Evolutionary conservation across 2,888 invertebrate species (phyloP).

Genomic region (Leptopterna dolabrata): DNA sequence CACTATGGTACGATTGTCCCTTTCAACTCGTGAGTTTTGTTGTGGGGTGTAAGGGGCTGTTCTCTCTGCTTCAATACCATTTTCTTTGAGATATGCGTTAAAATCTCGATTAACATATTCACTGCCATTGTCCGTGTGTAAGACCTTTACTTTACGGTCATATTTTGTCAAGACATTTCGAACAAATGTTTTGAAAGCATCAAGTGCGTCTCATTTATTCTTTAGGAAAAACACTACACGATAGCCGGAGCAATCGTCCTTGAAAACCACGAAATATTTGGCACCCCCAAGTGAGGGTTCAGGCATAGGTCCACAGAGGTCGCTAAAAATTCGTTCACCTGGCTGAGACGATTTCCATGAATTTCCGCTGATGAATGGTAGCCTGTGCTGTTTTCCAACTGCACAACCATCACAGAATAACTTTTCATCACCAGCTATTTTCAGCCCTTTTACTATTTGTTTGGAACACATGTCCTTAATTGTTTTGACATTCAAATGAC

Average conservation of each 20-base stretch:
- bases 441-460: background rate
- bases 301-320: conserved; percentile 62
- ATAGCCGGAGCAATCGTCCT: conserved; percentile 64
- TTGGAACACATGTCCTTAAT: background rate
- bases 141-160: conserved; percentile 60
- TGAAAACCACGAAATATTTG: conserved; percentile 61
- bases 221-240: conserved; percentile 61
- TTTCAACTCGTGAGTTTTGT: conserved; percentile 63
- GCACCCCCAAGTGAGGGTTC: conserved; percentile 57
- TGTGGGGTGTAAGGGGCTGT: conserved; percentile 63
- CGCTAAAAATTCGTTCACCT: conserved; percentile 59
- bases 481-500: background rate
- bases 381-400: background rate
- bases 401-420: background rate
- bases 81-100: conserved; percentile 59
- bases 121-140: conserved; percentile 63
- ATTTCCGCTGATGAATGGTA: background rate
- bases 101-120: conserved; percentile 62
- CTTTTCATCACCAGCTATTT: background rate
- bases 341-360: conserved; percentile 42
- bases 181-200: conserved; percentile 59
- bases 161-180: conserved; percentile 60
- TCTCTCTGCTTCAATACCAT: conserved; percentile 61
- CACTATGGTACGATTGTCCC: conserved; percentile 62
- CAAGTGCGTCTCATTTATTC: conserved; percentile 62